A percentile compares a stretch with the other conserved stretches of the same genome.
These are phyloP conservation scores for Nesometra sesokonis DNA, from an alignment of 35 echinoderm and acorn worm species.

Conservation along the genomic window DNA sequence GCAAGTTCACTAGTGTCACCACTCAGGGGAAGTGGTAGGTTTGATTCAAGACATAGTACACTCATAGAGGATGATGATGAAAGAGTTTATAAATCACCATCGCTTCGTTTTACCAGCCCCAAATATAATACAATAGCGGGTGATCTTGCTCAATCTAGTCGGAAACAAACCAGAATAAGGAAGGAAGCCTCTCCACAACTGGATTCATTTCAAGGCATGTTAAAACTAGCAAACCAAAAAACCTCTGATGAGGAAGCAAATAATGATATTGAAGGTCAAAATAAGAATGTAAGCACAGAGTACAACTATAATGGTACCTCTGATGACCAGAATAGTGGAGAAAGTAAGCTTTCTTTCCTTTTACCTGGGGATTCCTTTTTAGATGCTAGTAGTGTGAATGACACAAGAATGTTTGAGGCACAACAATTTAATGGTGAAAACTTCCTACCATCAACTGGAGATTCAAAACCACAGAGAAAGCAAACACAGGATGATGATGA, in stretches of 20 bases:
- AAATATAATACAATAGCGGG: background rate
- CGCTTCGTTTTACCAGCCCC: background rate
- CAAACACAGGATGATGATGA: background rate
- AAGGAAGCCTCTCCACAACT: background rate
- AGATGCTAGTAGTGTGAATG: background rate
- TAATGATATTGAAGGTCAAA: background rate
- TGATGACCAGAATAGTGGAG: background rate
- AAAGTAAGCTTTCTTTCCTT: too few relatives aligned
- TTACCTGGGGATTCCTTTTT: background rate
- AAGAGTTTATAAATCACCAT: background rate
- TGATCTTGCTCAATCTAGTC: background rate
- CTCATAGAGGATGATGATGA: background rate
- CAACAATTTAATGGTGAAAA: background rate
- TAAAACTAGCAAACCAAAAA: slow-evolving; percentile 55
- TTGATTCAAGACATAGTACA: background rate
- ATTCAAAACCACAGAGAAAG: background rate
- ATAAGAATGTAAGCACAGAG: background rate
- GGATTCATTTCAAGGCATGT: slow-evolving; percentile 74
- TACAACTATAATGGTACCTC: background rate
- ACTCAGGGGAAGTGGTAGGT: background rate
- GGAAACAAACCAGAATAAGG: background rate
- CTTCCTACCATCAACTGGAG: background rate
- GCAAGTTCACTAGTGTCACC: background rate
- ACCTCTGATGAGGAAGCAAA: slow-evolving; percentile 14
- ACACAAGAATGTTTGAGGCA: too few relatives aligned